phyloP scores from a whole-genome alignment of 2,797 vertebrate genomes.

The Staurois parvus region DNA sequence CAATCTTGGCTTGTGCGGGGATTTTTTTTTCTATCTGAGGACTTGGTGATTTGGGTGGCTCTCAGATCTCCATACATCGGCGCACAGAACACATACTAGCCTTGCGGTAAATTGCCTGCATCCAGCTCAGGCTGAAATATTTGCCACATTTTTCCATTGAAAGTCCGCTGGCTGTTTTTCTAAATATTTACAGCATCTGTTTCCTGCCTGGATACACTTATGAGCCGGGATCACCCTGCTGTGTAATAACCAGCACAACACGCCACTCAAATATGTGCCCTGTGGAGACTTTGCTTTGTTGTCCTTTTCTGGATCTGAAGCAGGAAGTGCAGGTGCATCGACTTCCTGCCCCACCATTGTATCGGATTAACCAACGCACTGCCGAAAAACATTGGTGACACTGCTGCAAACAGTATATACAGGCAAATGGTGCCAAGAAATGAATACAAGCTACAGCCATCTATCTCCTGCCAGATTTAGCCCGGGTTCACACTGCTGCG shows the following conservation, averaged over 20 bases:
- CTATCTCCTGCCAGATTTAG: too few species aligned
- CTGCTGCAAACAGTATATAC: too few species aligned
- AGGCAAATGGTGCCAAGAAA: too few species aligned
- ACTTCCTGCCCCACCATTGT: conserved; percentile 16
- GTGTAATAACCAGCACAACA: conserved; percentile 63
- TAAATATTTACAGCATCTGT: conserved; percentile 66
- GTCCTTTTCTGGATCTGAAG: conserved; percentile 18
- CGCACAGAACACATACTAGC: conserved; percentile 69
- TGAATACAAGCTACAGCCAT: too few species aligned
- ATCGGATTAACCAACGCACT: neutral
- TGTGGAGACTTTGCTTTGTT: conserved; percentile 31
- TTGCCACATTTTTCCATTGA: conserved; percentile 68
- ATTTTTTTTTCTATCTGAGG: neutral
- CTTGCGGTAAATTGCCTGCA: conserved; percentile 54
- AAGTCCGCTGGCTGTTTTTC: conserved; percentile 63
- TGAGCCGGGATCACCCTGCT: conserved; percentile 64
- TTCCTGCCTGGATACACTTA: conserved; percentile 68
- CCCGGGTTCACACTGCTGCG: too few species aligned
- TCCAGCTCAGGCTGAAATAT: conserved; percentile 65
- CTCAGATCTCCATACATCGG: neutral
- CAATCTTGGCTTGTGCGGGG: neutral
- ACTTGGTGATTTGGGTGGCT: neutral
- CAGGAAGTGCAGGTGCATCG: conserved; percentile 44
- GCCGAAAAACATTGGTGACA: too few species aligned
- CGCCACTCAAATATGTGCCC: conserved; percentile 33